Evolutionary conservation across 2,797 vertebrate species (phyloP).

Genomic region (Hemitrygon akajei): DNA sequence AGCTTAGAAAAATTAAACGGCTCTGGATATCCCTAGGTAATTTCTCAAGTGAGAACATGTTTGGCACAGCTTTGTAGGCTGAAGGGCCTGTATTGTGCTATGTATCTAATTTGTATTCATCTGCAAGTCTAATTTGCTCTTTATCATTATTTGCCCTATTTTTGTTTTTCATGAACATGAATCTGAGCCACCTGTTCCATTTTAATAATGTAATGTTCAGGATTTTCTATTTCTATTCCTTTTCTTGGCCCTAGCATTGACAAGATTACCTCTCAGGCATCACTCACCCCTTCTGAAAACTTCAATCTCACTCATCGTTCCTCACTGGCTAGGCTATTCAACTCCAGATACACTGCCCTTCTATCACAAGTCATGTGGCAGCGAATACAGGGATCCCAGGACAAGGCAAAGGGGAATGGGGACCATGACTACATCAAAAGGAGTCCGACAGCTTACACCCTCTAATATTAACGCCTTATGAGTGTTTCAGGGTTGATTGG

Average conservation of each 20-base stretch:
- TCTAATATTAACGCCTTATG: neutral
- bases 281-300: neutral
- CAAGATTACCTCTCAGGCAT: neutral
- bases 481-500: neutral
- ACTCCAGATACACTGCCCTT: neutral
- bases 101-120: too few relatives aligned
- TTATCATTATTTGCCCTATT: neutral
- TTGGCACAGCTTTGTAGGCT: too few relatives aligned
- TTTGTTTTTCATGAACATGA: neutral
- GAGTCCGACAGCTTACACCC: neutral
- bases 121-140: neutral
- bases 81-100: too few relatives aligned
- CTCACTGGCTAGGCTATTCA: neutral
- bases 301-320: too few relatives aligned
- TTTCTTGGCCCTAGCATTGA: neutral
- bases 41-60: too few relatives aligned
- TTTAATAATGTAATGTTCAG: neutral
- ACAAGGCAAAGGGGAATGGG: neutral
- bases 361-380: neutral
- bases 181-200: neutral
- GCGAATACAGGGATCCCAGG: neutral
- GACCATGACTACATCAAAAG: too few relatives aligned
- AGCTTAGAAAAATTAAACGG: too few relatives aligned
- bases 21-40: too few relatives aligned
- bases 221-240: neutral